Conservation (phyloP, 2,888 invertebrate genomes). For the Oxyteleia sp. region DNA sequence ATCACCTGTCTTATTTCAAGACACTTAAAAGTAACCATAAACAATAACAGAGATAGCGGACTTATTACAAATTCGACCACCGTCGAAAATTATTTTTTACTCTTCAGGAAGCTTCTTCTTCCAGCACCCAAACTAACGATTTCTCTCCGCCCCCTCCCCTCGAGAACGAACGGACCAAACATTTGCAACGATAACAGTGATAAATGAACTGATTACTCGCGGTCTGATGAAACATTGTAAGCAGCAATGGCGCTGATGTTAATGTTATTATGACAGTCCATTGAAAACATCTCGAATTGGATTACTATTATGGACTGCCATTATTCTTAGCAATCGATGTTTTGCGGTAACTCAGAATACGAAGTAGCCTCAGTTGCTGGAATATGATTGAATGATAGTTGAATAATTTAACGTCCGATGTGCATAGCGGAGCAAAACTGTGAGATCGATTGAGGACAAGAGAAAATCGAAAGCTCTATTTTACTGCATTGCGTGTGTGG, state of each 20-base stretch:
- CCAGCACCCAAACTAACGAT: no score
- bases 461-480: conserved; percentile 66
- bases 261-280: conserved; percentile 11
- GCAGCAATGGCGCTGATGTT: neutral
- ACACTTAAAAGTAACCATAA: no score
- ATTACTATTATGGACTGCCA: conserved; percentile 19
- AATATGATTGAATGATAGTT: conserved; percentile 66
- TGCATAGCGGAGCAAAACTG: conserved; percentile 81
- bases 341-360: conserved; percentile 37
- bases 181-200: conserved; percentile 1
- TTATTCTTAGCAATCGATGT: conserved; percentile 52
- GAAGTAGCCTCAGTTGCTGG: conserved; percentile 29
- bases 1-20: no score
- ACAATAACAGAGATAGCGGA: no score
- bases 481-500: conserved; percentile 77
- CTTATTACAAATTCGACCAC: no score
- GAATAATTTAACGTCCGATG: conserved; percentile 79
- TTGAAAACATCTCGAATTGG: conserved; percentile 23
- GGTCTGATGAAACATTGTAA: conserved; percentile 3
- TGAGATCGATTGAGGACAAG: conserved; percentile 68
- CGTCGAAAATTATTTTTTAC: no score
- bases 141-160: no score
- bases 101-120: no score
- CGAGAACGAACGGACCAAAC: no score
- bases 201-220: conserved; percentile 18